These are phyloP conservation scores for Origma solitaria DNA, from an alignment of 2,113 vertebrate genomes.

Conservation along the genomic window DNA sequence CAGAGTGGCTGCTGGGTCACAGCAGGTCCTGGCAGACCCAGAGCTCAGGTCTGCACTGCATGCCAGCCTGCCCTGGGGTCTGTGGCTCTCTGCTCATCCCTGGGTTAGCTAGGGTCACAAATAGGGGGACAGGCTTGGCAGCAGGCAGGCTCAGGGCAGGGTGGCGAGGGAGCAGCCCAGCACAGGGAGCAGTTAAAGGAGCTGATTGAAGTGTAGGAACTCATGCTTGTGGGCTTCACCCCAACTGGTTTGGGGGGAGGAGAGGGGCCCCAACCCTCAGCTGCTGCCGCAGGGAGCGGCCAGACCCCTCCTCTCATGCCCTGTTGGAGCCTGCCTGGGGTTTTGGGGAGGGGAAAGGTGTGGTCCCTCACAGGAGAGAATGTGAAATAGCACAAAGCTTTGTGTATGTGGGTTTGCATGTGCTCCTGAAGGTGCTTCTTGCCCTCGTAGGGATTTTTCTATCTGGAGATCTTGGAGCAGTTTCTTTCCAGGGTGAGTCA, in stretches of 20 bases:
- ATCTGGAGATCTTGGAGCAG: background rate
- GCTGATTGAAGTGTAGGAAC: background rate
- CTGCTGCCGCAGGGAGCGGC: background rate
- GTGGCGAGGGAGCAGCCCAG: background rate
- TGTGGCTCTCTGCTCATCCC: background rate
- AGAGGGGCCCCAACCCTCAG: background rate
- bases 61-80: background rate
- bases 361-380: background rate
- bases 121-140: background rate
- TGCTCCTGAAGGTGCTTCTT: background rate
- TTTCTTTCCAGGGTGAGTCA: constrained; percentile 30
- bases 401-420: background rate
- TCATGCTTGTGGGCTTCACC: background rate
- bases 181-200: background rate
- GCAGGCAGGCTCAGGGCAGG: background rate
- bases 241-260: background rate
- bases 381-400: background rate
- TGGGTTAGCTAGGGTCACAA: background rate
- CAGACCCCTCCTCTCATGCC: background rate
- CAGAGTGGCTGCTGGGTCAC: background rate
- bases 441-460: background rate
- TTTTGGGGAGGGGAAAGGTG: constrained; percentile 3
- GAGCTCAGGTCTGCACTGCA: background rate
- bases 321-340: constrained; percentile 3
- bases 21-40: background rate